phyloP scores from a whole-genome alignment of 2,888 invertebrate genomes.

The Synergus gifuensis region DNA sequence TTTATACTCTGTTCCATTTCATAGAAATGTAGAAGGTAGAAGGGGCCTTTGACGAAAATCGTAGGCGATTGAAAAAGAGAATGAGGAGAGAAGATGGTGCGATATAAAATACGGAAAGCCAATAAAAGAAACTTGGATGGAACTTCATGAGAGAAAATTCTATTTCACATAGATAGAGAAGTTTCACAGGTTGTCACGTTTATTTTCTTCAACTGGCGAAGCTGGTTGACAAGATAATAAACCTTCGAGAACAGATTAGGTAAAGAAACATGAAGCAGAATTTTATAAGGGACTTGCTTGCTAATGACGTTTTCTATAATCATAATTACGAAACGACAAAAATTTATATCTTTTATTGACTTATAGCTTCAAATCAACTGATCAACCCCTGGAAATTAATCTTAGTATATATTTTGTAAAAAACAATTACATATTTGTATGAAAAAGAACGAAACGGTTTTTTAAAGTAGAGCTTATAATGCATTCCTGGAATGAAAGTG shows the following conservation, averaged over 20 bases:
- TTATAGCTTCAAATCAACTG: not conserved
- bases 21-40: slow-evolving; percentile 7
- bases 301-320: not conserved
- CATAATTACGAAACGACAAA: not conserved
- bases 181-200: slow-evolving; percentile 11
- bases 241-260: not conserved
- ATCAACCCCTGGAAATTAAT: no score
- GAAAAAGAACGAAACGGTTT: not conserved
- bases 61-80: slow-evolving; percentile 6
- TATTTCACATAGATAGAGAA: slow-evolving; percentile 14
- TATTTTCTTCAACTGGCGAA: not conserved
- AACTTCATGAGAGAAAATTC: slow-evolving; percentile 27
- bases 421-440: not conserved
- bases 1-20: not conserved
- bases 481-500: not conserved
- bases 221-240: not conserved
- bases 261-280: not conserved
- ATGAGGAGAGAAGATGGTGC: not conserved
- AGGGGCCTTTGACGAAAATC: slow-evolving; percentile 16
- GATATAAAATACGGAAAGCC: slow-evolving; percentile 14
- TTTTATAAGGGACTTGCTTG: not conserved
- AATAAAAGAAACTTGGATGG: slow-evolving; percentile 16
- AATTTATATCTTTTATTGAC: not conserved
- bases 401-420: no score
- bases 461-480: not conserved